phyloP scores from a whole-genome alignment of 2,888 invertebrate genomes.

The Brenthis hecate region DNA sequence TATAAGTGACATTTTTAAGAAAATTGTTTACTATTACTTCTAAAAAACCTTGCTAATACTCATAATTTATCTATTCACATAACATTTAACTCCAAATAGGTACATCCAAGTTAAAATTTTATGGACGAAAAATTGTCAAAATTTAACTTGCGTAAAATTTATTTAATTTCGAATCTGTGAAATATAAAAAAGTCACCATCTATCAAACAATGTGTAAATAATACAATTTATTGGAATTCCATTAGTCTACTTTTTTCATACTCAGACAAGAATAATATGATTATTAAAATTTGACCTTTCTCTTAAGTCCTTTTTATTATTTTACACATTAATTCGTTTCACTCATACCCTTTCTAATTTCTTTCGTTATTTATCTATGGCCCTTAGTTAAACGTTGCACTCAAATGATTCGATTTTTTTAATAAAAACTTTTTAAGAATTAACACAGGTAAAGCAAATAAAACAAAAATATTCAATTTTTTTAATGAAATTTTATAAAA shows the following conservation, averaged over 20 bases:
- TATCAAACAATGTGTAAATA: slow-evolving; percentile 15
- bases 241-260: not conserved
- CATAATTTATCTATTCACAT: slow-evolving; percentile 8
- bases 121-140: slow-evolving; percentile 18
- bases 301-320: slow-evolving; percentile 11
- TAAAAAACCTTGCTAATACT: slow-evolving; percentile 1
- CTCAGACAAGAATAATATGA: not conserved
- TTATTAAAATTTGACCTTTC: not conserved
- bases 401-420: slow-evolving; percentile 6
- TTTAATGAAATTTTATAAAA: too few species aligned
- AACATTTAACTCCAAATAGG: not conserved
- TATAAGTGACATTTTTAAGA: not conserved
- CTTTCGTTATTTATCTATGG: slow-evolving; percentile 17
- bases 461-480: too few species aligned
- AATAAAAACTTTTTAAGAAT: not conserved
- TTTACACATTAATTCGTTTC: slow-evolving; percentile 11
- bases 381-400: slow-evolving; percentile 7
- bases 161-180: slow-evolving; percentile 17
- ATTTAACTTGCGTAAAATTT: slow-evolving; percentile 19
- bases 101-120: slow-evolving; percentile 14
- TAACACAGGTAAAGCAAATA: not conserved
- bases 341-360: slow-evolving; percentile 18
- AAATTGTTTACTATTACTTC: not conserved
- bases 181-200: slow-evolving; percentile 6
- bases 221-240: not conserved